Evolutionary conservation across 2,797 vertebrate species (phyloP), one percentile per base, ranked within the genome.

Genomic region (Falco biarmicus): DNA sequence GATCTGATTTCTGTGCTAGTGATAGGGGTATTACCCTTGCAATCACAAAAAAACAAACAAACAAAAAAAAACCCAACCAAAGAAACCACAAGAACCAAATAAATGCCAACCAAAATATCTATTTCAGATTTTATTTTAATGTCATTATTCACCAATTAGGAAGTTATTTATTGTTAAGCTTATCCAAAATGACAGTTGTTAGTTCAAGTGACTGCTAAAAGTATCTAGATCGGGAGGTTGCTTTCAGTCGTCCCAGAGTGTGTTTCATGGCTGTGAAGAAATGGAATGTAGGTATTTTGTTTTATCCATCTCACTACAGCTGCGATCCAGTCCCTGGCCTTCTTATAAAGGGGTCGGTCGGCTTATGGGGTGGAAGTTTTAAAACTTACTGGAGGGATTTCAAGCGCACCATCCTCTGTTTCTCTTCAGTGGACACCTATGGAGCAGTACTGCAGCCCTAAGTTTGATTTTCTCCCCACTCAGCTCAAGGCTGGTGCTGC

Each of bases 101-200:
- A 32, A 29, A 6, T 1, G n/a, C 59, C 14, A 54, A 25, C 7
- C 5, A 66, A 86, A 92, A 56, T 14, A 69, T 8, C 9, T 66
- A 56, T 48, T 78, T 91, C 21, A 66, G 18, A 90, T 63, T 76
- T 66, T 48, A 61, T 78, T 84, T 91, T 61, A 79, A 80, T 80
- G 22, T 37, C 14, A 64, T 66, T 57, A 47, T 59, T 90, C 63
- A 84, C 17, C 63, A 78, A 79, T 86, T 3, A 84, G 29, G n/a
- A 82, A 75, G 26, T 47, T 53, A 64, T 31, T 53, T 68, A 26
- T 45, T 53, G 13, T 83, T 64, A 75, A 74, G 61, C 61, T 61
- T 64, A 81, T 71, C 29, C n/a, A 81, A 75, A 94, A 84, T 61
- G 2, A 68, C 14, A 25, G 16, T 28, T 70, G 18, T 32, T 56